A percentile compares a stretch with the other conserved stretches of the same genome.
Evolutionary conservation across 2,888 invertebrate genomes (phyloP).

Genomic region (Molanna angustata): DNA sequence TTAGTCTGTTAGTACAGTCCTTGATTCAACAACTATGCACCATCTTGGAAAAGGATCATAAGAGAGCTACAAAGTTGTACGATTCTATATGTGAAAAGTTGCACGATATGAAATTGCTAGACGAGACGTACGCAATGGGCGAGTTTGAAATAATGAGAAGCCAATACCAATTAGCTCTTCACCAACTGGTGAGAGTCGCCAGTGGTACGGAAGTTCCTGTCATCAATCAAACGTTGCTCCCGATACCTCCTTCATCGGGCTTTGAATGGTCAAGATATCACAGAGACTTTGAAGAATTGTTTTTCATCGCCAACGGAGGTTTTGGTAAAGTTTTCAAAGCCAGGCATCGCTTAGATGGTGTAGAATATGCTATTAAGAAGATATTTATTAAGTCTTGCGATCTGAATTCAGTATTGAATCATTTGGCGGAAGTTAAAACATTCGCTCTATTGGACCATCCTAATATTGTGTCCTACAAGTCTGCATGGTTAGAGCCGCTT

Average conservation of each 20-base stretch:
- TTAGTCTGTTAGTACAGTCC: constrained; percentile 68
- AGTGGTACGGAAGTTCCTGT: constrained; percentile 54
- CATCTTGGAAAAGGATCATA: constrained; percentile 60
- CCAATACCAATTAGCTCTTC: constrained; percentile 65
- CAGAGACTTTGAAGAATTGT: constrained; percentile 67
- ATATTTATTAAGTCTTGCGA: constrained; percentile 63
- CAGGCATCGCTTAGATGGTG: constrained; percentile 69
- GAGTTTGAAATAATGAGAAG: constrained; percentile 69
- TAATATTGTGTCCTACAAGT: constrained; percentile 80
- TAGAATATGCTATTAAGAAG: constrained; percentile 79
- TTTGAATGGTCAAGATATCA: constrained; percentile 64
- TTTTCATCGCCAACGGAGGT: constrained; percentile 69
- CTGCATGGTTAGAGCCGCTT: constrained; percentile 75
- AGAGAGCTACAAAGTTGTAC: constrained; percentile 60
- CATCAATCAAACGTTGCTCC: constrained; percentile 52
- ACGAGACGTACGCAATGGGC: constrained; percentile 64
- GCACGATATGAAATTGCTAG: constrained; percentile 66
- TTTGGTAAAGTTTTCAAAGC: constrained; percentile 77
- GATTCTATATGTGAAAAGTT: constrained; percentile 66
- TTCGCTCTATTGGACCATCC: constrained; percentile 75
- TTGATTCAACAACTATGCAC: constrained; percentile 66
- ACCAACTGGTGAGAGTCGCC: constrained; percentile 61
- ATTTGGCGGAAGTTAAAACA: constrained; percentile 76
- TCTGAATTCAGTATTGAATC: constrained; percentile 61
- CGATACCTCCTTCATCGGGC: constrained; percentile 45